Evolutionary conservation across 2,797 vertebrate genomes (phyloP).

Genomic region (Xenops minutus): DNA sequence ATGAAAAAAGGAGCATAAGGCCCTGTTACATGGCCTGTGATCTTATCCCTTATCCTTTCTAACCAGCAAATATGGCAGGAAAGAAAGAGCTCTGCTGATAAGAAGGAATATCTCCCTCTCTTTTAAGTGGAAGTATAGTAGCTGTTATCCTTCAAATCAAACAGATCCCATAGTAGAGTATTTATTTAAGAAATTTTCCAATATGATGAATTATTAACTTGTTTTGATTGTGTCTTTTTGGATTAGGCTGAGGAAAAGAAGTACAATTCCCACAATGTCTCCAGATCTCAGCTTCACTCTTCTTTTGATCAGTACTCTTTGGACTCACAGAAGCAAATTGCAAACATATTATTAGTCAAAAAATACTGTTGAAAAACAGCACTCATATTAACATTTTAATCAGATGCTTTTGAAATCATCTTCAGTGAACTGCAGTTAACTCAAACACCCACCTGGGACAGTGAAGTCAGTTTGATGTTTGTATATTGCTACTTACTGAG

Average conservation of each 20-base stretch:
- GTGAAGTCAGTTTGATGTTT: background rate
- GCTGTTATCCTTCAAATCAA: background rate
- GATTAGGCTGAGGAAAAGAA: background rate
- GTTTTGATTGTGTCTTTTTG: background rate
- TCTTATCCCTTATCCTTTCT: constrained; percentile 19
- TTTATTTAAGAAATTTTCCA: constrained; percentile 31
- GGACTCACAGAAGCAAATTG: background rate
- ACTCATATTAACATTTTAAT: background rate
- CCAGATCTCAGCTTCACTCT: background rate
- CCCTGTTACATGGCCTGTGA: background rate
- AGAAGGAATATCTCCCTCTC: background rate
- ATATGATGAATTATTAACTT: constrained; percentile 25
- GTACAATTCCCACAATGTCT: background rate
- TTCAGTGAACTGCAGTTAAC: background rate
- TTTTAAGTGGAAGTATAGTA: background rate
- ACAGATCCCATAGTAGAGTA: background rate
- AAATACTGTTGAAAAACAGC: background rate
- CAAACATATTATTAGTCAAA: background rate
- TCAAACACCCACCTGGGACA: background rate
- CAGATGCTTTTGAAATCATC: constrained; percentile 2
- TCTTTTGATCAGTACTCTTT: background rate
- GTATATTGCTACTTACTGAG: background rate
- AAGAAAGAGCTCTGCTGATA: constrained; percentile 33
- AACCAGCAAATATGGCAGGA: background rate
- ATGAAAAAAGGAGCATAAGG: background rate